Evolutionary conservation across 30 jellyfish, hydroid and myxozoan genomes (phyloP).

Genomic region (Mastigias papua): DNA sequence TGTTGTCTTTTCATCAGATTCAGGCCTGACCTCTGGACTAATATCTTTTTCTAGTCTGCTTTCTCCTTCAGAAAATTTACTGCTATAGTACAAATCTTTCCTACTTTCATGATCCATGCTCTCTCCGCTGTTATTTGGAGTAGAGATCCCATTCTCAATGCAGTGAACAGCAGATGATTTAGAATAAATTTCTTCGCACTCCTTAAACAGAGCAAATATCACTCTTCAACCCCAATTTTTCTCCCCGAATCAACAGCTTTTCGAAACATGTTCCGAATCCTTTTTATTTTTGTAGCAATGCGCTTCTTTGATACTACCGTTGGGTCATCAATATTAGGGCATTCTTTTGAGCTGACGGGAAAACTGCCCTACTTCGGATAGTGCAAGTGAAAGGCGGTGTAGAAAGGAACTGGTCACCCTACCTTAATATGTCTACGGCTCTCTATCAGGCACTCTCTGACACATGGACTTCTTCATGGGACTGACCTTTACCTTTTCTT

Average conservation of each 20-base stretch:
- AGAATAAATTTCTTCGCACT: neutral
- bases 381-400: neutral
- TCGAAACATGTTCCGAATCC: constrained; percentile 5
- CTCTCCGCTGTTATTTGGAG: neutral
- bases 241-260: neutral
- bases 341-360: neutral
- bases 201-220: constrained; percentile 7
- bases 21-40: too few relatives aligned
- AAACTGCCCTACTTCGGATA: neutral
- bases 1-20: too few relatives aligned
- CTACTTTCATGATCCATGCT: too few relatives aligned
- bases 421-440: too few relatives aligned
- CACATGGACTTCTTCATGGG: too few relatives aligned
- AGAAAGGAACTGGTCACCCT: too few relatives aligned
- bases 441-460: too few relatives aligned
- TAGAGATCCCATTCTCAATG: constrained; percentile 5
- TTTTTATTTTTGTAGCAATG: neutral
- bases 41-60: too few relatives aligned
- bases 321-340: constrained; percentile 4
- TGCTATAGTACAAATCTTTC: too few relatives aligned
- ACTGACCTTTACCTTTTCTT: too few relatives aligned
- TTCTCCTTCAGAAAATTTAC: too few relatives aligned
- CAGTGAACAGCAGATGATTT: neutral
- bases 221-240: neutral
- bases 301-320: constrained; percentile 1